Percentiles rank a stretch among this genome's conserved stretches.
Conservation (phyloP, 2,797 vertebrate species). For the Clamator glandarius region DNA sequence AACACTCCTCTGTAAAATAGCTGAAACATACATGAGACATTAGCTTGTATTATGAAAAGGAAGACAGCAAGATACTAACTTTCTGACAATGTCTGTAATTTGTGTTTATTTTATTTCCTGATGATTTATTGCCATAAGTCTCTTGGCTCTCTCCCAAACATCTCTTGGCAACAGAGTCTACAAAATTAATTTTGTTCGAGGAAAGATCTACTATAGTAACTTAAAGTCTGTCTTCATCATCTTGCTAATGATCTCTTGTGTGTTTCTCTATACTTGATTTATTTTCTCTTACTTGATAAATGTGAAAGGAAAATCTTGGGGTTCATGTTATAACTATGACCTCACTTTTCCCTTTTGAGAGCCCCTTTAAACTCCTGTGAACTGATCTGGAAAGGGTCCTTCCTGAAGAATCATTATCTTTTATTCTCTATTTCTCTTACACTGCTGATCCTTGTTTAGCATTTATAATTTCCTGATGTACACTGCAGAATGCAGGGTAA, state of each 20-base stretch:
- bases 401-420: neutral
- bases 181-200: conserved; percentile 76
- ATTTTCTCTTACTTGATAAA: conserved; percentile 37
- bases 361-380: neutral
- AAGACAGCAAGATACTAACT: conserved; percentile 45
- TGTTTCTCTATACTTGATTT: conserved; percentile 41
- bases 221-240: conserved; percentile 71
- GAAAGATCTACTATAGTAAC: conserved; percentile 68
- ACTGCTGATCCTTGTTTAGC: neutral
- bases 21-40: neutral
- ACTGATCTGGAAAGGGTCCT: neutral
- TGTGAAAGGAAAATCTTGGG: conserved; percentile 37
- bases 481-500: neutral
- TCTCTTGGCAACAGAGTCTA: conserved; percentile 73
- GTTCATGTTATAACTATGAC: neutral
- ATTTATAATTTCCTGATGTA: neutral
- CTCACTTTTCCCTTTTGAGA: neutral
- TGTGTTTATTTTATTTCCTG: conserved; percentile 74
- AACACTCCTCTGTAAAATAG: neutral
- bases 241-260: conserved; percentile 64
- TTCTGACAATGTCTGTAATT: conserved; percentile 71
- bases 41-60: conserved; percentile 41
- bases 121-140: conserved; percentile 76
- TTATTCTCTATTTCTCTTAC: neutral
- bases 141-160: conserved; percentile 72